These are phyloP conservation scores for Coracias cyanogaster DNA, from an alignment of 2,797 vertebrate genomes.

Conservation along the genomic window DNA sequence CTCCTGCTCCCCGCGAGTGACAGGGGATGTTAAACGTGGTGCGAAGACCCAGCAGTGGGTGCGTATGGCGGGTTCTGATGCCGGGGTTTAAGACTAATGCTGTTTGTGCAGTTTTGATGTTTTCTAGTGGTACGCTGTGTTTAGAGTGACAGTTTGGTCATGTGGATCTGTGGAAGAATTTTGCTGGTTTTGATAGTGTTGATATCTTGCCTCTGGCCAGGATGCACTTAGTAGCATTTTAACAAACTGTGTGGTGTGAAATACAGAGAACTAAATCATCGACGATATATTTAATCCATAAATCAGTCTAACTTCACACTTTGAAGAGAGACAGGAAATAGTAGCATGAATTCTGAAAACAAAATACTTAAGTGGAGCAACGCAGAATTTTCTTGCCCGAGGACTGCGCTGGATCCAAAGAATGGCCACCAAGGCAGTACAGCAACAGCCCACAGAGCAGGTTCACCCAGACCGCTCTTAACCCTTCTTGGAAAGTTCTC, in stretches of 20 bases:
- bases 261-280: neutral
- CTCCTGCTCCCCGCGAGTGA: too few species aligned
- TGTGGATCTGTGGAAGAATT: neutral
- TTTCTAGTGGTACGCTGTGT: neutral
- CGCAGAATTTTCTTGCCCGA: neutral
- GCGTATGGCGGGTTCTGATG: neutral
- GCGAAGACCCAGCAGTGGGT: neutral
- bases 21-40: accelerated
- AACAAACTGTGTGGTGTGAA: neutral
- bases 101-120: accelerated
- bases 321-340: neutral
- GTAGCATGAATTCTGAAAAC: neutral
- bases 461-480: neutral
- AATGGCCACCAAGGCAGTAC: neutral
- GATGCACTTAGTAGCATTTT: neutral
- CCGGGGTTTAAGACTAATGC: neutral
- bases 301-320: neutral
- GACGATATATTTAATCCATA: neutral
- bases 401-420: neutral
- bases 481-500: neutral
- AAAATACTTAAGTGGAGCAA: neutral
- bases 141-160: neutral
- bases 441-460: neutral
- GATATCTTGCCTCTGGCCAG: neutral
- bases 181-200: neutral